Evolutionary conservation across 1,140 invertebrate species (phyloP).

Genomic region (Listronotus bonariensis): DNA sequence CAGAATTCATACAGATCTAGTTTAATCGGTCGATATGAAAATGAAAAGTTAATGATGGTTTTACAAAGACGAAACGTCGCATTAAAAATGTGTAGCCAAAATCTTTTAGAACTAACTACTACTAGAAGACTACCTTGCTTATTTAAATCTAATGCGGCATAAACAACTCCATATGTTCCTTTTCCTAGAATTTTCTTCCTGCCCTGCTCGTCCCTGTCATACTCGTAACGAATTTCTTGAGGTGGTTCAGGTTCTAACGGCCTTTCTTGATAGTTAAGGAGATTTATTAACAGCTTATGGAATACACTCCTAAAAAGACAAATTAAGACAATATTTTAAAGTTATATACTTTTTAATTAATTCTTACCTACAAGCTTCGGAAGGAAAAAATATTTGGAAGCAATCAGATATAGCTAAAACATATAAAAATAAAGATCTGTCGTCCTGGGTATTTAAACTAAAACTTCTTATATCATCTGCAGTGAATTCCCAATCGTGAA

Average conservation of each 20-base stretch:
- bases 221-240: slow-evolving; percentile 67
- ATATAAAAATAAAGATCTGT: slow-evolving; percentile 94
- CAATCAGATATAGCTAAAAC: slow-evolving; percentile 98
- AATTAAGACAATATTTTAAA: background rate
- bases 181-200: slow-evolving; percentile 86
- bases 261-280: slow-evolving; percentile 85
- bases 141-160: slow-evolving; percentile 90
- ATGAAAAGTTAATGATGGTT: too few species aligned
- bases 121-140: slow-evolving; percentile 86
- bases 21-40: too few species aligned
- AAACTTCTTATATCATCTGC: slow-evolving; percentile 92
- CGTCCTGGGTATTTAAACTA: slow-evolving; percentile 93
- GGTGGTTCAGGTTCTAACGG: slow-evolving; percentile 77
- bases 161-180: slow-evolving; percentile 96
- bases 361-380: slow-evolving; percentile 70
- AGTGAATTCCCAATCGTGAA: slow-evolving; percentile 93
- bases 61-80: too few species aligned
- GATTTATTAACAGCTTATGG: slow-evolving; percentile 78
- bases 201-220: slow-evolving; percentile 90
- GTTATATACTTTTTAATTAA: background rate
- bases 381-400: slow-evolving; percentile 98
- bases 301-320: slow-evolving; percentile 75
- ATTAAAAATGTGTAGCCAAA: too few species aligned
- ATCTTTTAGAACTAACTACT: too few species aligned
- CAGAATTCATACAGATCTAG: too few species aligned